phyloP scores from a whole-genome alignment of 1,140 invertebrate genomes.

The Drosophila baimaii region DNA sequence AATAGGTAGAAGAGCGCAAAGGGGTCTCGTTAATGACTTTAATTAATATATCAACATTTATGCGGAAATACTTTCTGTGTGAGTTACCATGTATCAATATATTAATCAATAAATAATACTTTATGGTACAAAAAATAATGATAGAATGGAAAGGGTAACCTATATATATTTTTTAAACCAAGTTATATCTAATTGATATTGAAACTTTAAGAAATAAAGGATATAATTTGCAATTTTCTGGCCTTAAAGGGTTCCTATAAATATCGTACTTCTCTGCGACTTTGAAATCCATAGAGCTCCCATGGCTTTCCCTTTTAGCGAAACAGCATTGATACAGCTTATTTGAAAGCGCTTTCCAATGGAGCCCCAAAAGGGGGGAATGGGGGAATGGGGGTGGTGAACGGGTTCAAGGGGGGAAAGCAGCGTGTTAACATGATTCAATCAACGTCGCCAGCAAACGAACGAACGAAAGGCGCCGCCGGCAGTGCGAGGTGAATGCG shows the following conservation, averaged over 20 bases:
- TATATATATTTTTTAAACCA: no score
- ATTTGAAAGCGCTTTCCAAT: conserved; percentile 11
- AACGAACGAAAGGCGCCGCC: conserved; percentile 29
- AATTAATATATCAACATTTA: no score
- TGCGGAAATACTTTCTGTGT: no score
- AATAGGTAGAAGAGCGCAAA: neutral
- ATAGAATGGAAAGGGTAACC: no score
- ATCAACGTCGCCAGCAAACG: conserved; percentile 33
- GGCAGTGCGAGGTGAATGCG: conserved; percentile 31
- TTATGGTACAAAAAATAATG: no score
- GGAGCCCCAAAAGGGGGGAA: neutral
- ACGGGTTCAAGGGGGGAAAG: neutral
- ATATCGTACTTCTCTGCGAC: neutral
- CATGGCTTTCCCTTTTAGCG: neutral
- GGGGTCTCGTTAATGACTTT: neutral
- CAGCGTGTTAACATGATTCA: conserved; percentile 49
- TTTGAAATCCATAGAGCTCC: conserved; percentile 11
- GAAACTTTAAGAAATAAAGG: no score
- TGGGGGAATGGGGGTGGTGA: no score
- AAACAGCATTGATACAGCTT: conserved; percentile 37
- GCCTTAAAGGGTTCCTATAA: neutral
- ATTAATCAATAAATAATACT: no score
- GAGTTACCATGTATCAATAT: no score
- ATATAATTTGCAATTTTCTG: no score
- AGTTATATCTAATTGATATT: no score